Percentiles rank a stretch among this genome's conserved stretches.
phyloP scores from a whole-genome alignment of 2,888 invertebrate genomes.

The Marronus borbonicus region DNA sequence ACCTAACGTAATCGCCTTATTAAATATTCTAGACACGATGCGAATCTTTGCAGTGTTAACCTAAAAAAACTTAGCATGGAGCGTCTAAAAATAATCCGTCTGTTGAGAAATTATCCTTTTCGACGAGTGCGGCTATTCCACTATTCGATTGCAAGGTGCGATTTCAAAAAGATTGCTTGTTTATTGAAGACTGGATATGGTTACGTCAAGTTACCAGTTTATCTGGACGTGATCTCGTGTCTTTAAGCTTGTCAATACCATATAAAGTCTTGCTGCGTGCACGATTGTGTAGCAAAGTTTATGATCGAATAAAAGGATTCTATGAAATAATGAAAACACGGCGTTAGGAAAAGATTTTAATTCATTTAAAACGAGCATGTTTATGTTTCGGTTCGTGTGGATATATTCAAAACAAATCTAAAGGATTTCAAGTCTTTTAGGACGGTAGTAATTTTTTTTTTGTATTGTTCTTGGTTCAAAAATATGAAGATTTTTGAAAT shows the following conservation, averaged over 20 bases:
- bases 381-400: too few relatives aligned
- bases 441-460: too few relatives aligned
- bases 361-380: too few relatives aligned
- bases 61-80: neutral
- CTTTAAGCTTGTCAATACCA: neutral
- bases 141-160: too few relatives aligned
- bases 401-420: too few relatives aligned
- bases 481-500: too few relatives aligned
- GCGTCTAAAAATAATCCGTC: neutral
- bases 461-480: too few relatives aligned
- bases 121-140: neutral
- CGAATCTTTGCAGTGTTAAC: constrained; percentile 9
- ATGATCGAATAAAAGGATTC: too few relatives aligned
- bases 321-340: too few relatives aligned
- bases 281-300: too few relatives aligned
- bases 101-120: neutral
- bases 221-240: neutral
- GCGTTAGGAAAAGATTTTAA: too few relatives aligned
- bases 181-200: constrained; percentile 15
- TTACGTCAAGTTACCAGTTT: constrained; percentile 5
- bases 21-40: constrained; percentile 11
- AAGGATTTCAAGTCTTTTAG: too few relatives aligned
- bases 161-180: neutral
- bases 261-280: neutral
- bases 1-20: neutral